Conservation (phyloP, 2,113 vertebrate genomes). For the Pionites leucogaster region DNA sequence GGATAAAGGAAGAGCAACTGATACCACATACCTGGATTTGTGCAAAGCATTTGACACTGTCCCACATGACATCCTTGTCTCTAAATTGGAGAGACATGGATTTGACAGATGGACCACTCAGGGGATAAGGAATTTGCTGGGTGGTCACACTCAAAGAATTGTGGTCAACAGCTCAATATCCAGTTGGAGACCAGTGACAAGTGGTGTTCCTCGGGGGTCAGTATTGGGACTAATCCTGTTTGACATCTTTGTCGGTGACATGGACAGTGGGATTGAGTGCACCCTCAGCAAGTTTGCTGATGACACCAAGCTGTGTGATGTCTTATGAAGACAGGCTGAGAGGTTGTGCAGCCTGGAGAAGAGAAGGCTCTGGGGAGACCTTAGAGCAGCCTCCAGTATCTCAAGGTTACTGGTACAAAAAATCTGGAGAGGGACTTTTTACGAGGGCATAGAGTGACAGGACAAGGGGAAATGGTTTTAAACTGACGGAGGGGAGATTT, state of each 20-base stretch:
- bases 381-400: neutral
- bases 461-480: neutral
- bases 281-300: neutral
- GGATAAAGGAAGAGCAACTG: neutral
- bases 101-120: neutral
- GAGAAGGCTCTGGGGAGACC: neutral
- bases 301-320: neutral
- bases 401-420: neutral
- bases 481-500: neutral
- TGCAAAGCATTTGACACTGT: neutral
- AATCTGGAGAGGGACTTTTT: neutral
- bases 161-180: neutral
- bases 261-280: accelerated
- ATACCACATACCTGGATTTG: neutral
- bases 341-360: neutral
- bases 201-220: accelerated
- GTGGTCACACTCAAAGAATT: neutral
- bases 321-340: neutral
- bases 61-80: neutral
- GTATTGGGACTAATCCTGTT: neutral
- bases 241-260: neutral
- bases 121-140: neutral
- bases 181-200: neutral
- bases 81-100: neutral
- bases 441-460: neutral